Conservation (phyloP, 2,113 vertebrate genomes). For the Cryptomyrus ogoouensis region DNA sequence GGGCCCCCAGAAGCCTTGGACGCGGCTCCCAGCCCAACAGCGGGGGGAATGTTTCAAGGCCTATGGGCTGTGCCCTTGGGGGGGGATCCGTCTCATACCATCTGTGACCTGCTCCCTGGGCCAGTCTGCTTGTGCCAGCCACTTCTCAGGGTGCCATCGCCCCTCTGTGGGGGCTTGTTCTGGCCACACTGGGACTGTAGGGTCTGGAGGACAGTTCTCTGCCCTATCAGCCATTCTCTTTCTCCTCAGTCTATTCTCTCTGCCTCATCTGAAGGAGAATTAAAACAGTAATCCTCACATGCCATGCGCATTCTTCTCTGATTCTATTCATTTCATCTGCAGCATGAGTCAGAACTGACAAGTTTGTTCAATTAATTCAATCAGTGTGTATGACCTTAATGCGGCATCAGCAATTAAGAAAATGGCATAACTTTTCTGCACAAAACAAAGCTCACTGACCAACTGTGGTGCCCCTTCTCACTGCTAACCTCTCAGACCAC, state of each 20-base stretch:
- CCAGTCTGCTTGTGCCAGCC: conserved; percentile 3
- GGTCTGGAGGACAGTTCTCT: neutral
- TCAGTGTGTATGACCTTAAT: neutral
- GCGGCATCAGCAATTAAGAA: neutral
- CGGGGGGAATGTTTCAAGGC: conserved; percentile 8
- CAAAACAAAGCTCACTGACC: neutral
- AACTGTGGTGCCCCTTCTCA: neutral
- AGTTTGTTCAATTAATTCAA: neutral
- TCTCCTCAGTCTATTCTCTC: neutral
- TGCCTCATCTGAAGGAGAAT: neutral
- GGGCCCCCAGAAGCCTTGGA: conserved; percentile 19
- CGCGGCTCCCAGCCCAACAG: neutral
- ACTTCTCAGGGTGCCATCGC: neutral
- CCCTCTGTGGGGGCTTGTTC: neutral
- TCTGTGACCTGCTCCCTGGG: conserved; percentile 10
- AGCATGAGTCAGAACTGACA: neutral
- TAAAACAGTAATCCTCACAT: neutral
- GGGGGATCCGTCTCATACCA: conserved; percentile 10
- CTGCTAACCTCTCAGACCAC: neutral
- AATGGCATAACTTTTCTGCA: too few species aligned
- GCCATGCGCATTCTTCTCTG: neutral
- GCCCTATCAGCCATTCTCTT: neutral
- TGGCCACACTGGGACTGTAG: neutral
- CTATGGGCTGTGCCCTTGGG: neutral
- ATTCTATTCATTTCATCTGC: neutral